Evolutionary conservation across 2,888 invertebrate species (phyloP), one percentile per base, ranked within the genome.

Genomic region (Dendrolimus houi): DNA sequence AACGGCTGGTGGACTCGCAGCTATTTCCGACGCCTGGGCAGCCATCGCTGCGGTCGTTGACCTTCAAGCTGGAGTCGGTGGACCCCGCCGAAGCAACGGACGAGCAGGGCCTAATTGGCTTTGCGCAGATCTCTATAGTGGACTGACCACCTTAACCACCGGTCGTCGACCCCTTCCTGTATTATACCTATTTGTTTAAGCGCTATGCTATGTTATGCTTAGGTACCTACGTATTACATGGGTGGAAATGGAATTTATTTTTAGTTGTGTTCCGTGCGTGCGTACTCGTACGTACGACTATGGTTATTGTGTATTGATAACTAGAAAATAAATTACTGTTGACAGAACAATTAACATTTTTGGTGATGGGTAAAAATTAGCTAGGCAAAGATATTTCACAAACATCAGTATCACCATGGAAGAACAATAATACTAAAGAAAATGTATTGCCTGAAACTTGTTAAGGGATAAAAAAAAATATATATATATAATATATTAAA

Each of bases 81-180:
- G 77, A 73, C 69, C 92, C 81, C 52, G 68, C 75, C 71, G 97
- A 97, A 89, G 93, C 95, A 62, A 94, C 96, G 58, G 99, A 99
- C 85, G 99, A 99, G 86, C 97, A 97, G 78, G 96, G 98, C 54
- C 93, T 99, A 68, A 94, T 99, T 79, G 99, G 99, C 75, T 99
- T 95, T 92, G 99, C 99, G 82, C 99, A 99, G 92, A 95, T 99
- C 81, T 98, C 98, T 71, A 95, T 98, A 82, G 95, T 96, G 68
- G 97, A 97, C 92, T 97, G 93, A 82, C 63, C 60, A 59, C 58
- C 62, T 57, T 41, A 53, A 42, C 52, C 60, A 57, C 63, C 56
- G 58, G n/a, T 58, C 55, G 29, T 58, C 60, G 42, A 57, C 59
- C 57, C 29, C 47, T 55, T 56, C 56, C 58, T 62, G 56, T 55